Conservation (phyloP, 1,140 invertebrate genomes). For the Hetaerina americana region DNA sequence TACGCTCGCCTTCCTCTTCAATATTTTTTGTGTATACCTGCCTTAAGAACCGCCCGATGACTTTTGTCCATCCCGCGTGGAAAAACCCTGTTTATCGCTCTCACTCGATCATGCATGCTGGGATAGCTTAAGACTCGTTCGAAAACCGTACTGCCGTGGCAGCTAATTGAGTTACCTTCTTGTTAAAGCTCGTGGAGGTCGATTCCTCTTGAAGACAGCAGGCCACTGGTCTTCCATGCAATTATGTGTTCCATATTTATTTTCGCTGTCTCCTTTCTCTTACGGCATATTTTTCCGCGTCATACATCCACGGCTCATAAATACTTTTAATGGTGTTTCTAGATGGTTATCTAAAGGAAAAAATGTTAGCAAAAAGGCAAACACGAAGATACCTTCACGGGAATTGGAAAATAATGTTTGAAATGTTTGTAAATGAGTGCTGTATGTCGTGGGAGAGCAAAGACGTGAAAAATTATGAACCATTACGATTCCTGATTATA, state of each 20-base stretch:
- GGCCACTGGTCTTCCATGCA: background rate
- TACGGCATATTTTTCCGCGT: background rate
- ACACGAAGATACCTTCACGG: too few relatives aligned
- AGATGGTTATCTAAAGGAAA: background rate
- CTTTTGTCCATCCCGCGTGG: background rate
- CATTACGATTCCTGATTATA: too few relatives aligned
- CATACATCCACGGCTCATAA: background rate
- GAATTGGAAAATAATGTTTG: too few relatives aligned
- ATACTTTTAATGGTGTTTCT: background rate
- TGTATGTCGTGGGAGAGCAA: too few relatives aligned
- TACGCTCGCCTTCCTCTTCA: too few relatives aligned
- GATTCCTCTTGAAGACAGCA: background rate
- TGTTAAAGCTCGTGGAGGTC: background rate
- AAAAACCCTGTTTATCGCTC: background rate
- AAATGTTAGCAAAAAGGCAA: background rate
- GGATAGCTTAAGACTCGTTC: background rate
- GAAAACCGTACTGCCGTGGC: background rate
- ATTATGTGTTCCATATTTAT: background rate
- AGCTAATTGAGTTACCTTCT: background rate
- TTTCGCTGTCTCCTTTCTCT: background rate
- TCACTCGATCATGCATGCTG: background rate
- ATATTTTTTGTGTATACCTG: background rate
- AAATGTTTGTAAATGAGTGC: too few relatives aligned
- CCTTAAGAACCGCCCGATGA: background rate
- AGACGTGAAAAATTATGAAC: too few relatives aligned